Conservation (phyloP, 2,797 vertebrate genomes). For the Halcyon leucocephala region DNA sequence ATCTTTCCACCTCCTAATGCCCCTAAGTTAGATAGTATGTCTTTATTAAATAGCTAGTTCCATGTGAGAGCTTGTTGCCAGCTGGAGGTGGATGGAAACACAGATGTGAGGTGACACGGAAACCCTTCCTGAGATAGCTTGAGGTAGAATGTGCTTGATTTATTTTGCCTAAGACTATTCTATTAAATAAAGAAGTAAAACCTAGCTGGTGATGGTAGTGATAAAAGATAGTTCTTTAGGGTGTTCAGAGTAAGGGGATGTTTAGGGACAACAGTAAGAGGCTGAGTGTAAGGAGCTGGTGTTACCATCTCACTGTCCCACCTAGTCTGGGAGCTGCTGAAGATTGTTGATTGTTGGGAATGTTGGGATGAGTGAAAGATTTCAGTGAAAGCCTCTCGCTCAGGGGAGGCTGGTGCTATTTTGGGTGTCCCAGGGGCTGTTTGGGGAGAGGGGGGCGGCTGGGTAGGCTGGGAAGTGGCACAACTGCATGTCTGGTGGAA, state of each 20-base stretch:
- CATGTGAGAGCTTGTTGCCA: neutral
- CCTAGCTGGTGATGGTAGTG: neutral
- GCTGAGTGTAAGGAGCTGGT: neutral
- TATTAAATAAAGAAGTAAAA: neutral
- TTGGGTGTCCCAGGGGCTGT: accelerated
- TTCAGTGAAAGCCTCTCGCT: neutral
- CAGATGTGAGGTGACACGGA: neutral
- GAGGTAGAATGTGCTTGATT: neutral
- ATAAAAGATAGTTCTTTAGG: neutral
- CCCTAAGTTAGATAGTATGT: neutral
- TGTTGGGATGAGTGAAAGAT: neutral
- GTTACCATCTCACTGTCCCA: accelerated
- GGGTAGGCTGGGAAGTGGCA: neutral
- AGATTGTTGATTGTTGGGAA: neutral
- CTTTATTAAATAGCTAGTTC: neutral
- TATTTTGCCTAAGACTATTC: neutral
- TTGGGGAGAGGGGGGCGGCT: neutral
- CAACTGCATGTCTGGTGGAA: neutral
- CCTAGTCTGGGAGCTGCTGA: neutral
- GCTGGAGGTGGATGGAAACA: neutral
- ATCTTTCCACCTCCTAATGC: neutral
- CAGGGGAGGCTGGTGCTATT: neutral
- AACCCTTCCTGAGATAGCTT: neutral
- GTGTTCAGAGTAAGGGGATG: neutral
- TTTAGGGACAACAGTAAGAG: neutral